Base-by-base conservation (phyloP, 2,113 vertebrate species). In the Sturnus vulgaris region DNA sequence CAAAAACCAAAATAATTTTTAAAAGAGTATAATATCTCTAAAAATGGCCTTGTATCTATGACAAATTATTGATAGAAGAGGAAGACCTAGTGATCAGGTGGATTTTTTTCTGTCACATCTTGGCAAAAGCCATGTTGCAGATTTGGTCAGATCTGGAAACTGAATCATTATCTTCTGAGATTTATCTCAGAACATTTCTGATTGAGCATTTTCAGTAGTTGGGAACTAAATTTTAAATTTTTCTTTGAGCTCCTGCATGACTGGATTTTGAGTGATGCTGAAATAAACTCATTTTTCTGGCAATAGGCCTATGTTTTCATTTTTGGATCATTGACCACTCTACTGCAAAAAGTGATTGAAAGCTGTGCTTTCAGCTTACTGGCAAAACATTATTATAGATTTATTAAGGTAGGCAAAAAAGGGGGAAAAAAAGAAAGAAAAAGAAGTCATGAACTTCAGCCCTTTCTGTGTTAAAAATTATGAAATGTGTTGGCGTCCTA, bases 391-490 rank as follows among this genome's bases (percentile, higher is more conserved):
- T 59, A 63, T 76, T n/a, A 52, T 8, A 56, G 16, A 72, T 73
- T 65, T 84, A 28, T 57, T 33, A 65, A 44, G 17, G 4, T 37
- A 10, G 6, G 2, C 2, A 9, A 33, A 44, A 49, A 17, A 1
- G 6, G 2, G 2, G 7, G 39, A 49, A n/a, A 33, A 7, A 11
- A 11, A 25, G 8, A 5, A 8, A 12, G 2, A 37, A 49, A 30
- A n/a, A 5, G 1, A 24, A 40, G 13, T 15, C 0, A 42, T 39
- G 27, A 69, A 21, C 5, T 33, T 12, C 12, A 56, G 11, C 37
- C 6, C 16, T 7, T 64, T 77, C 49, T 83, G 24, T 44, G 11
- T 72, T 80, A 72, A 68, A 92, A 91, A 47, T 33, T 69, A 81
- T 61, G 7, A 86, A 65, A 70, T 4, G 0, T 60, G 2, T 56